Conservation (phyloP, 2,113 vertebrate species). For the Cynoglossus semilaevis region DNA sequence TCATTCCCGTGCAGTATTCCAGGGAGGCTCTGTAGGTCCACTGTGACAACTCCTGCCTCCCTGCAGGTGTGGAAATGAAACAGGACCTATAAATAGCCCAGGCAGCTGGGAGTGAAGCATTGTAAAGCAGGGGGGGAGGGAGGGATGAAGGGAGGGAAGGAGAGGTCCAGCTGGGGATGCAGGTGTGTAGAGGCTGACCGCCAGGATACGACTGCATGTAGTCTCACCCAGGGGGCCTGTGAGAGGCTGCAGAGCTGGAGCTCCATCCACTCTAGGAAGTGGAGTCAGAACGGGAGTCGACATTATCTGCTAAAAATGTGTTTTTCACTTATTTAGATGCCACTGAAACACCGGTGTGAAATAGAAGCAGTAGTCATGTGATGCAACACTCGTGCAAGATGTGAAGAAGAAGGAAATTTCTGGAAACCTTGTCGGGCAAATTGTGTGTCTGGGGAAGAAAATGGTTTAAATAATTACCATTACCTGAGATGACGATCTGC, state of each 20-base stretch:
- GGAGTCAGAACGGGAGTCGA: background rate
- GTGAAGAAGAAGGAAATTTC: too few relatives aligned
- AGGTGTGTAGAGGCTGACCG: slow-evolving; percentile 75
- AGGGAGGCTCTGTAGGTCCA: slow-evolving; percentile 72
- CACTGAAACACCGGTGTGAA: too few relatives aligned
- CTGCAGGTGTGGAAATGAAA: slow-evolving; percentile 91
- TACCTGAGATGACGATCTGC: too few relatives aligned
- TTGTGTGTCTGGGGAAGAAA: too few relatives aligned
- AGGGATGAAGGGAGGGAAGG: background rate
- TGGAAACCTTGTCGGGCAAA: too few relatives aligned
- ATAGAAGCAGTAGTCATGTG: too few relatives aligned
- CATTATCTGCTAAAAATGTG: background rate
- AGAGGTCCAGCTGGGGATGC: slow-evolving; percentile 75
- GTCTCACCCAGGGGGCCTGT: slow-evolving; percentile 59
- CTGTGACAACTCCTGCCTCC: slow-evolving; percentile 69
- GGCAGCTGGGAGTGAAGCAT: slow-evolving; percentile 83
- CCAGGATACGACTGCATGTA: slow-evolving; percentile 56
- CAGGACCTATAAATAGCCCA: slow-evolving; percentile 86
- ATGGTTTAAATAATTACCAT: too few relatives aligned
- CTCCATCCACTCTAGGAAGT: background rate
- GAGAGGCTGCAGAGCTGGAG: slow-evolving; percentile 15
- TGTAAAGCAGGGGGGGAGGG: slow-evolving; percentile 34
- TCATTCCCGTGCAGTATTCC: slow-evolving; percentile 73
- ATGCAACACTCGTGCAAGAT: too few relatives aligned
- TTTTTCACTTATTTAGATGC: too few relatives aligned